These are phyloP conservation scores for Drosophila fulvimacula DNA, from an alignment of 2,888 invertebrate species.

Conservation along the genomic window DNA sequence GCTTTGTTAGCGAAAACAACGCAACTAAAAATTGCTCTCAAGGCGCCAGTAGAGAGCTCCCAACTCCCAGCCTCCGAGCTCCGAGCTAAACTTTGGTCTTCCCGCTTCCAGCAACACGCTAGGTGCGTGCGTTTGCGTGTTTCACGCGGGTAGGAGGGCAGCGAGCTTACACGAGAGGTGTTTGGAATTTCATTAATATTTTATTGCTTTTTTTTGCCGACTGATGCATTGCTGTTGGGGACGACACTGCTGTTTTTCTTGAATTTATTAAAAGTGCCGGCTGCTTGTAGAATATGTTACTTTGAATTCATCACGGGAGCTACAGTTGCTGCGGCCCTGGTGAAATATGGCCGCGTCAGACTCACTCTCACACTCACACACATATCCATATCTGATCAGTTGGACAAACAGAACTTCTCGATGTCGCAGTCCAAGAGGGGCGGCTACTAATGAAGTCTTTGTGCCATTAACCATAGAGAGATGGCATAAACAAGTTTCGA, in stretches of 20 bases:
- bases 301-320: slow-evolving; percentile 34
- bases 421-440: background rate
- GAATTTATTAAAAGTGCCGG: slow-evolving; percentile 72
- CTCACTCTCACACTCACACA: background rate
- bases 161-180: slow-evolving; percentile 59
- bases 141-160: background rate
- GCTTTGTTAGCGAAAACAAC: slow-evolving; percentile 69
- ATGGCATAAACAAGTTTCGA: slow-evolving; percentile 45
- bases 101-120: slow-evolving; percentile 18
- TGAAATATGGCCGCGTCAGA: slow-evolving; percentile 29
- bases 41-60: slow-evolving; percentile 58
- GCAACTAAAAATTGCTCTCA: slow-evolving; percentile 70
- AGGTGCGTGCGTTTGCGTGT: slow-evolving; percentile 34
- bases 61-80: slow-evolving; percentile 14
- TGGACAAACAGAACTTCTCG: slow-evolving; percentile 37
- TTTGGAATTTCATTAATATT: slow-evolving; percentile 84
- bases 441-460: slow-evolving; percentile 54
- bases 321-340: slow-evolving; percentile 5
- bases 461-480: slow-evolving; percentile 45
- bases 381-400: slow-evolving; percentile 32
- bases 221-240: slow-evolving; percentile 17
- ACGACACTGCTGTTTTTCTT: slow-evolving; percentile 44
- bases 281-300: slow-evolving; percentile 38
- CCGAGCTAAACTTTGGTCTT: slow-evolving; percentile 7
- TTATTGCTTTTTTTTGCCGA: slow-evolving; percentile 65